Evolutionary conservation across 1,140 invertebrate species (phyloP), one percentile per base, ranked within the genome.

Genomic region (Achatina immaculata): DNA sequence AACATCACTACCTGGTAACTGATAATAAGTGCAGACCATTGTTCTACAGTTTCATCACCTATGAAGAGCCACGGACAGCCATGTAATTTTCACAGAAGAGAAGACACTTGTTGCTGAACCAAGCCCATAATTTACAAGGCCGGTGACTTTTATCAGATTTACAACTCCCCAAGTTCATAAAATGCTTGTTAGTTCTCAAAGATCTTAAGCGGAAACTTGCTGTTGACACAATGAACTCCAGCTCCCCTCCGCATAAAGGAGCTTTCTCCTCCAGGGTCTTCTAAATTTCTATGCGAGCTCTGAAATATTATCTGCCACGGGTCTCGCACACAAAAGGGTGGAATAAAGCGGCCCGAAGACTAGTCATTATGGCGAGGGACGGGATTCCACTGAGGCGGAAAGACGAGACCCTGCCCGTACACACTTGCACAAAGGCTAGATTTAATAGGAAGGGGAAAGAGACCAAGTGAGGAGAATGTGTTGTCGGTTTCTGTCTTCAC

Each of bases 161-260:
- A 58, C 34, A 34, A 40, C 74, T 51, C 55, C 51, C 74, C 24
- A n/a, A 78, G 76, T 78, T 78, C 76, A 78, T 78, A 78, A 78
- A 78, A 78, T 78, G 76, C 76, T 78, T 78, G 76, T 78, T 78
- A 78, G 48, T 48, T 68, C 76, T 78, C 40, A 78, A 78, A 78
- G 76, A 68, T 38, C 65, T 43, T 68, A 68, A 28, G 62, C 76
- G 34, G 58, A 78, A n/a, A 66, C 42, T 36, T n/a, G 65, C 58
- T 68, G 48, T 78, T 78, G 62, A 78, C 62, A 78, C 76, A 78
- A 78, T 78, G 58, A 68, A 68, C 76, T n/a, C 42, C 4, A 24
- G 43, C 21, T 45, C 36, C 62, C 76, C 34, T 62, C 31, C 4
- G n/a, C 16, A 42, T 38, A 78, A 68, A 78, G 76, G 31, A 19